Base-by-base conservation (phyloP, 2,113 vertebrate species). In the Microtus pennsylvanicus region DNA sequence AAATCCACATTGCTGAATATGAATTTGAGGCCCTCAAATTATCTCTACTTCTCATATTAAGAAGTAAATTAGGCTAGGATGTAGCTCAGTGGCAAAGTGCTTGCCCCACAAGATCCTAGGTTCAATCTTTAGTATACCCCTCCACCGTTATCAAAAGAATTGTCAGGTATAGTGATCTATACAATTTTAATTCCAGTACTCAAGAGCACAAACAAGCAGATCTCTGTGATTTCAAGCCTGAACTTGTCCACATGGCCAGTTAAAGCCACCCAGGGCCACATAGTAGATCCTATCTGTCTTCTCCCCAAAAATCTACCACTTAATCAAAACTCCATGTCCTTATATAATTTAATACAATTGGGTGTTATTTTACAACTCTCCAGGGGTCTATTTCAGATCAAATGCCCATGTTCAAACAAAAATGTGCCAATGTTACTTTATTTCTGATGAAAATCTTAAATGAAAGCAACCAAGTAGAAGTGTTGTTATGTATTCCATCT, bases 291-390 rank as follows among this genome's bases (percentile, higher is more conserved):
- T 35, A 21, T 69, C 17, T 81, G 52, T 38, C 35, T 82, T 35
- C 52, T 82, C 33, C 52, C 52, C 22, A 26, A 82, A 61, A 58
- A 35, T 26, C 80, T 38, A 13, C 12, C 80, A 61, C 35, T 82
- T 61, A 82, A 38, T 94, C 35, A 0, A 85, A 90, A 50, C 17
- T 69, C 35, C 19, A 35, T 45, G 42, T 65, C 8, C 24, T 65
- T n/a, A 61, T 24, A 89, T 92, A 88, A 95, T 30, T 76, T 58
- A 63, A 80, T 52, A 69, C 63, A 81, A 94, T 16, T 47, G n/a
- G n/a, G 74, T 70, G 50, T 38, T 55, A 92, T 38, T 89, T 30
- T 92, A 21, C 42, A 85, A 70, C 86, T 85, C 89, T 33, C 80
- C 70, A 92, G 8, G 21, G 75, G 72, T 87, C 1, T 38, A 87